Conservation (phyloP, 2,888 invertebrate species). For the Sarcophaga carnaria region DNA sequence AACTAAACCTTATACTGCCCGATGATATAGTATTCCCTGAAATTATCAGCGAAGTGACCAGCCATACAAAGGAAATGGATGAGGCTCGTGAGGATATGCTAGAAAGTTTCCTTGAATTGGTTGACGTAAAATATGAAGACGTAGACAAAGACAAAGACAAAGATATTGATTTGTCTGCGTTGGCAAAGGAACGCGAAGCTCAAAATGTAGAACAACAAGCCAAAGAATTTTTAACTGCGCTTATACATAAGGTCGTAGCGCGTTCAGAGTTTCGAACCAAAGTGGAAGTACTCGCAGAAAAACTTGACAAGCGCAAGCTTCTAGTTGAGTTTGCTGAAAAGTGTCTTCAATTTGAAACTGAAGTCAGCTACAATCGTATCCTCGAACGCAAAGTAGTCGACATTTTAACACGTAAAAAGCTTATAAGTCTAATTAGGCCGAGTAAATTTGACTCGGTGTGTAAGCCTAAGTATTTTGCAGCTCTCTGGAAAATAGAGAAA, state of each 20-base stretch:
- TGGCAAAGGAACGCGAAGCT: neutral
- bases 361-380: constrained; percentile 59
- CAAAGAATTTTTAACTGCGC: constrained; percentile 68
- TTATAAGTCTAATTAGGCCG: constrained; percentile 70
- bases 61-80: neutral
- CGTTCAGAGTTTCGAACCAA: constrained; percentile 62
- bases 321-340: constrained; percentile 33
- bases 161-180: constrained; percentile 28
- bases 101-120: constrained; percentile 52
- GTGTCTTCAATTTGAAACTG: constrained; percentile 43
- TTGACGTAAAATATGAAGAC: neutral
- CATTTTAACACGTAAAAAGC: constrained; percentile 73
- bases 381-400: constrained; percentile 74
- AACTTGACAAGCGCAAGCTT: constrained; percentile 73
- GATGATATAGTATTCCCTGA: neutral
- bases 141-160: neutral
- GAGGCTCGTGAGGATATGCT: constrained; percentile 36
- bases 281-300: constrained; percentile 61
- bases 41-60: too few relatives aligned
- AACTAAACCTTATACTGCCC: neutral
- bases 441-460: constrained; percentile 29
- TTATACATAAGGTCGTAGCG: constrained; percentile 69
- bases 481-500: neutral
- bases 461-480: too few relatives aligned
- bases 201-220: constrained; percentile 38